Conservation (phyloP, 2,113 vertebrate species). For the Gymnocephalus cernua region DNA sequence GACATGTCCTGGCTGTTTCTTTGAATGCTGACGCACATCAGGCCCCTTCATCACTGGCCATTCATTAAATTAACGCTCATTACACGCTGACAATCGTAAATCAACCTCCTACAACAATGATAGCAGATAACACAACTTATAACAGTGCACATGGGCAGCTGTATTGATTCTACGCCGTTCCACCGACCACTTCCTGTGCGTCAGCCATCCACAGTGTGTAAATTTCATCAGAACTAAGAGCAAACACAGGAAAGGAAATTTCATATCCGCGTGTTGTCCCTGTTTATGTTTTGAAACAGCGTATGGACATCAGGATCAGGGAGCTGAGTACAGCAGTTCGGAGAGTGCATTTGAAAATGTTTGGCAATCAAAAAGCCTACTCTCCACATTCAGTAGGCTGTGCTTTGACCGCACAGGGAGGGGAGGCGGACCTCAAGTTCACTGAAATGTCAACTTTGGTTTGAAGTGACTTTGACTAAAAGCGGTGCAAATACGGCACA, state of each 20-base stretch:
- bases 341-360: constrained; percentile 57
- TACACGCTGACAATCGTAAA: constrained; percentile 74
- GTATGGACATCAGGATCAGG: neutral
- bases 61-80: constrained; percentile 80
- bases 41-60: constrained; percentile 60
- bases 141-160: constrained; percentile 56
- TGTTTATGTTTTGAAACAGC: constrained; percentile 70
- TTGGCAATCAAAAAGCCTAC: constrained; percentile 58
- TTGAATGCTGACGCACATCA: constrained; percentile 80
- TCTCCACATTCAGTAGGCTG: constrained; percentile 53
- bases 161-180: constrained; percentile 64
- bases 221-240: constrained; percentile 74
- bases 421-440: constrained; percentile 68
- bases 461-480: constrained; percentile 65
- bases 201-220: constrained; percentile 71
- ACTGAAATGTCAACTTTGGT: constrained; percentile 72
- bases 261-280: constrained; percentile 78
- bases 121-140: constrained; percentile 76
- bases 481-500: constrained; percentile 54
- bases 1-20: constrained; percentile 65
- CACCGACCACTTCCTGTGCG: constrained; percentile 71
- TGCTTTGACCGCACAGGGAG: constrained; percentile 59
- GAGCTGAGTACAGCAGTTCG: constrained; percentile 40
- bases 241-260: constrained; percentile 80
- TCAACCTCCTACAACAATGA: constrained; percentile 73